Evolutionary conservation across 1,140 invertebrate genomes (phyloP), one percentile per base, ranked within the genome.

Genomic region (Tetramorium simillimum): DNA sequence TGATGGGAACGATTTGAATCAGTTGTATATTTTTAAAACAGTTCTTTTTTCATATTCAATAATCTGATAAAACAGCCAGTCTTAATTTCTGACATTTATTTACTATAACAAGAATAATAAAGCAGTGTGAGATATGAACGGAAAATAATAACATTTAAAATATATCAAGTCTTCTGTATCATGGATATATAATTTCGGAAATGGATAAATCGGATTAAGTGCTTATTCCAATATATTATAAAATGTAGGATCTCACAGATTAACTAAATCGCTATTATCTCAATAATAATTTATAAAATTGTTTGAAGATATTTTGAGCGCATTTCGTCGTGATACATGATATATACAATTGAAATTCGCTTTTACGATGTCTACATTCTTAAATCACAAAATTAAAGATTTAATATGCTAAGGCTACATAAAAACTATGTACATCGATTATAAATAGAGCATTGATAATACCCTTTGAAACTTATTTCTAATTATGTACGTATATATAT

Each of bases 341-440:
- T 92, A 92, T 93, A 43, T 92, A 93, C 90, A 92, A 77, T 86
- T 92, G 87, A 92, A 92, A 89, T 70, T 70, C 67, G 75, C 88
- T 75, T 90, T 63, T 33, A 67, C 65, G 86, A 86, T 76, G 85
- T 81, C 62, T 65, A 88, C 3, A 24, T 86, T 81, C 72, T 73
- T 72, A 82, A 89, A 87, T 91, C 88, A 86, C 63, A 85, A 92
- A 91, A 88, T 86, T 89, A 91, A 90, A 87, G 86, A 80, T 72
- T 88, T 90, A 43, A 80, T 82, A 90, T 80, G 84, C 87, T 91
- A 90, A 88, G 67, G 77, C 86, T 90, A 89, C 89, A 86, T 65
- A 69, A 76, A 67, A 80, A 90, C 65, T 92, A 93, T 92, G 70
- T 93, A 93, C 92, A 92, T 85, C 89, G 89, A 89, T 90, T 85